These are phyloP conservation scores for Endomychus coccineus DNA, from an alignment of 2,888 invertebrate genomes.

Conservation along the genomic window DNA sequence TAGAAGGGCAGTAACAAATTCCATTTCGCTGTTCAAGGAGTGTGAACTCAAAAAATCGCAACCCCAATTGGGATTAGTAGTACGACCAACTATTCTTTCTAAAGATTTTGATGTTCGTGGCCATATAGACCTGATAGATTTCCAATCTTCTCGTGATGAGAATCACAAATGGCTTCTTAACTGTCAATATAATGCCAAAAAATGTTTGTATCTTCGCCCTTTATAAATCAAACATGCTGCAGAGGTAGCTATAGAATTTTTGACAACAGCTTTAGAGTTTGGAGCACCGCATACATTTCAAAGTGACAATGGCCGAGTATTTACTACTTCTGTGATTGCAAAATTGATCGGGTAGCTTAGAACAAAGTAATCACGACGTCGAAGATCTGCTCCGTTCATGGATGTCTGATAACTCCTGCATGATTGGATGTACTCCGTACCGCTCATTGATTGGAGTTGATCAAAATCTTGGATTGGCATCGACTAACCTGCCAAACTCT, in stretches of 20 bases:
- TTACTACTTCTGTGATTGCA: slow-evolving; percentile 1
- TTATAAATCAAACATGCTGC: slow-evolving; percentile 5
- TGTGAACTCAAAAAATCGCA: background rate
- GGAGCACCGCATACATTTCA: background rate
- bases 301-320: slow-evolving; percentile 4
- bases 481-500: slow-evolving; percentile 4
- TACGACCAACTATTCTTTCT: background rate
- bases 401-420: slow-evolving; percentile 5
- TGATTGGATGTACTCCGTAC: slow-evolving; percentile 16
- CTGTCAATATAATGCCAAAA: slow-evolving; percentile 8
- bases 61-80: background rate
- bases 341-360: slow-evolving; percentile 1
- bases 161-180: slow-evolving; percentile 7
- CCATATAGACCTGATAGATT: slow-evolving; percentile 5
- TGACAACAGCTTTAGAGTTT: background rate
- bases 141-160: slow-evolving; percentile 4
- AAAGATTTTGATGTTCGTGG: slow-evolving; percentile 4
- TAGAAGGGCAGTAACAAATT: slow-evolving; percentile 4
- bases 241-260: slow-evolving; percentile 2
- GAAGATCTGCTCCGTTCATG: background rate
- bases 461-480: slow-evolving; percentile 8
- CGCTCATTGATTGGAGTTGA: slow-evolving; percentile 16
- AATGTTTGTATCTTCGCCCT: slow-evolving; percentile 5
- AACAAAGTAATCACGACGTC: slow-evolving; percentile 1
- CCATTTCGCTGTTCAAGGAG: slow-evolving; percentile 1